Evolutionary conservation across 2,888 invertebrate species (phyloP), one percentile per base, ranked within the genome.

Genomic region (Acleris sparsana): DNA sequence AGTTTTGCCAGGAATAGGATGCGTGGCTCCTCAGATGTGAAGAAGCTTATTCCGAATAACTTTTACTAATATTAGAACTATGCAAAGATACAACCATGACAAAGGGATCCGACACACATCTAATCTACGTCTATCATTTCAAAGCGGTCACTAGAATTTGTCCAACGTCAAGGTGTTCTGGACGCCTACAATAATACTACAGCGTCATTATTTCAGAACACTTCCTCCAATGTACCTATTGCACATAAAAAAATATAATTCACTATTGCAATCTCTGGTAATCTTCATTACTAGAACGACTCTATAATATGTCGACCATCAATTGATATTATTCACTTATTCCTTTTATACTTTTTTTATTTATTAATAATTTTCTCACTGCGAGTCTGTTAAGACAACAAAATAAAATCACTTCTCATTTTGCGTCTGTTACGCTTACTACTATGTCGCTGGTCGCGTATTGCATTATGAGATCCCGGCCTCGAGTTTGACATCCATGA

Each of bases 381-480:
- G 75, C 69, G 69, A 83, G 84, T 87, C 85, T 83, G 84, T 86
- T 83, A 80, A 80, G 80, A 81, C 80, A 86, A 89, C 91, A 90
- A 88, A 92, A 92, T 92, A 92, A 92, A 92, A 92, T 92, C 91
- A 92, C 92, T 92, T 89, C 84, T 83, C 84, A 85, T 85, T 76
- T 86, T 82, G 84, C 84, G 78, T 86, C 83, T 77, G 75, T 75
- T 86, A 83, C 83, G 82, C 84, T 87, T 85, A 86, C 72, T 71
- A 69, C 80, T 85, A 86, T 63, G 71, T 72, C 77, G 76, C 76
- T 74, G 74, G 73, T 73, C 71, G 73, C 73, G 70, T 83, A 80
- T 83, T 85, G 84, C 85, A 91, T 92, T 92, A 92, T 89, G 92
- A 92, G 87, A 92, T 88, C 86, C 92, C 92, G 70, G 91, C 89